These are phyloP conservation scores for Nomia melanderi DNA, from an alignment of 1,140 invertebrate genomes.

Conservation along the genomic window DNA sequence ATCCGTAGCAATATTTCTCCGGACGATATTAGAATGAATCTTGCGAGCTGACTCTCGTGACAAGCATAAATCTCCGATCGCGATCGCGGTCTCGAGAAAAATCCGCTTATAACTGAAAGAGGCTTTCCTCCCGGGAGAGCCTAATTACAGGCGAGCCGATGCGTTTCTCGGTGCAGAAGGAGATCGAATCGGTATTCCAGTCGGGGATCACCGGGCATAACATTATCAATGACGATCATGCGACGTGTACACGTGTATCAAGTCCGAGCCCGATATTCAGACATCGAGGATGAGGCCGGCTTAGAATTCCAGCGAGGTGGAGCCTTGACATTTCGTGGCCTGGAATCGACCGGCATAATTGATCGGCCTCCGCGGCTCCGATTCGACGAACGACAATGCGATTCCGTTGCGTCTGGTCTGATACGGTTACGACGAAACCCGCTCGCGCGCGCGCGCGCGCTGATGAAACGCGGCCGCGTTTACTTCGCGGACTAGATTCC, in stretches of 20 bases:
- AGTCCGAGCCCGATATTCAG: constrained; percentile 32
- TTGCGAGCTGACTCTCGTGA: not conserved
- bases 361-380: constrained; percentile 71
- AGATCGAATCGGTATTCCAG: constrained; percentile 46
- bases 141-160: constrained; percentile 15
- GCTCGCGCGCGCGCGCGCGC: constrained; percentile 48
- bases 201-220: constrained; percentile 18
- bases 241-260: constrained; percentile 35
- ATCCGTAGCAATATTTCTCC: not conserved
- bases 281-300: constrained; percentile 57
- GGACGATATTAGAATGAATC: constrained; percentile 1
- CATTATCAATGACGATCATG: constrained; percentile 46
- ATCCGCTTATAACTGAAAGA: not conserved
- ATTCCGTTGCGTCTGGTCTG: constrained; percentile 71
- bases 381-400: constrained; percentile 72
- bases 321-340: constrained; percentile 77
- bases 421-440: constrained; percentile 67
- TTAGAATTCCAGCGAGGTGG: constrained; percentile 71
- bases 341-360: constrained; percentile 74
- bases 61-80: not conserved
- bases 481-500: constrained; percentile 44
- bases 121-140: not conserved
- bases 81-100: not conserved
- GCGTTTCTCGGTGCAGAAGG: constrained; percentile 18
- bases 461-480: constrained; percentile 46